Evolutionary conservation across 2,888 invertebrate genomes (phyloP).

Genomic region (Hemithea aestivaria): DNA sequence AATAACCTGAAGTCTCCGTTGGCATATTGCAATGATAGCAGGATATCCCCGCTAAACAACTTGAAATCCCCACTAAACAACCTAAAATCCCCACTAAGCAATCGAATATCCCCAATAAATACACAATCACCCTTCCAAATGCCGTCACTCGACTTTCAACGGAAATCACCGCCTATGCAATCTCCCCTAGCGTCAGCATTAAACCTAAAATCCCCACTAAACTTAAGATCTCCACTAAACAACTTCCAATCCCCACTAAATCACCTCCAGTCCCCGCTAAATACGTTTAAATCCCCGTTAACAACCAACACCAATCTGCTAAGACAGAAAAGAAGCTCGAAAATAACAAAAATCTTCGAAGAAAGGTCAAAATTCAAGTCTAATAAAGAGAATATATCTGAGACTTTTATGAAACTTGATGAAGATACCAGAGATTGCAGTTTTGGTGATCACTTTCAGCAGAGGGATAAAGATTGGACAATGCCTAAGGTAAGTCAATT

Average conservation of each 20-base stretch:
- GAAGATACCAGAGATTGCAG: conserved; percentile 66
- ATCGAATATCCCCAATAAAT: no score
- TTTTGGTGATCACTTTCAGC: conserved; percentile 45
- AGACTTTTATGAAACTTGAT: conserved; percentile 51
- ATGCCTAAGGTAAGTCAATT: conserved; percentile 57
- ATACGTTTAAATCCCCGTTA: conserved; percentile 2
- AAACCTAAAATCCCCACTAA: conserved; percentile 3
- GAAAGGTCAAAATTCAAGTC: conserved; percentile 56
- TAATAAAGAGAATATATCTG: conserved; percentile 59
- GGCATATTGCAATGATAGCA: not conserved
- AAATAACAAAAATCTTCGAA: conserved; percentile 57
- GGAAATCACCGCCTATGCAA: not conserved
- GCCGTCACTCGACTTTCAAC: no score
- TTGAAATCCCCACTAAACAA: conserved; percentile 4
- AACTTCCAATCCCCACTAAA: not conserved
- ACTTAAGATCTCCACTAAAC: conserved; percentile 6
- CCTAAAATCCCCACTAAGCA: no score
- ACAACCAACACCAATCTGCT: not conserved
- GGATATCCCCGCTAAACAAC: conserved; percentile 4
- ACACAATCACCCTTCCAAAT: no score
- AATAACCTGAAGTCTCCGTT: conserved; percentile 22
- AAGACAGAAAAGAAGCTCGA: conserved; percentile 37
- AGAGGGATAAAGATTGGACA: conserved; percentile 45
- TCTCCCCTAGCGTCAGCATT: not conserved
- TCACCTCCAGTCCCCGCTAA: no score